phyloP scores from a whole-genome alignment of 2,113 vertebrate genomes.

The Poeciliopsis occidentalis region DNA sequence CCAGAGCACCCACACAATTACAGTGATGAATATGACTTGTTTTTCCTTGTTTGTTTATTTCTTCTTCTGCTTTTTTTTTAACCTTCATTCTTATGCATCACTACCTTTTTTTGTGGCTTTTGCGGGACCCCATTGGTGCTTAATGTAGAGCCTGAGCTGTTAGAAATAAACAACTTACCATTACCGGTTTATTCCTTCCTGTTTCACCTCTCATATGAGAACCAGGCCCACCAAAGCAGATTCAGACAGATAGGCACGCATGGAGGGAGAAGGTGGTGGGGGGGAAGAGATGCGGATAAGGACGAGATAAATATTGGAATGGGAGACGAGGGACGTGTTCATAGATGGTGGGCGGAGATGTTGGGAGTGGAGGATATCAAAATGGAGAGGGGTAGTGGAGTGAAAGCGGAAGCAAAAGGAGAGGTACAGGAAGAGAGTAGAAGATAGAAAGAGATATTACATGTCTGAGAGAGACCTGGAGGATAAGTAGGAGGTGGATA shows the following conservation, averaged over 20 bases:
- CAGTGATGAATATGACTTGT: conserved; percentile 99
- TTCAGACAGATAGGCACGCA: conserved; percentile 60
- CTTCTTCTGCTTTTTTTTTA: conserved; percentile 9
- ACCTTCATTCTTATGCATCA: conserved; percentile 58
- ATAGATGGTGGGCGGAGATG: conserved; percentile 68
- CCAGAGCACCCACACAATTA: conserved; percentile 98
- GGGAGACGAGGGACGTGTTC: conserved; percentile 60
- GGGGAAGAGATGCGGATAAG: conserved; percentile 62
- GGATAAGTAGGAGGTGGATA: conserved; percentile 55
- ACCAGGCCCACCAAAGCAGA: conserved; percentile 56
- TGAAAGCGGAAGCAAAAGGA: conserved; percentile 60
- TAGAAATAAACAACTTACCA: conserved; percentile 66
- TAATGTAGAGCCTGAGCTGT: conserved; percentile 84
- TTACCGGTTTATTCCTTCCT: conserved; percentile 53
- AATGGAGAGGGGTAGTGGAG: conserved; percentile 59
- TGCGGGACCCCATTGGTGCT: conserved; percentile 78
- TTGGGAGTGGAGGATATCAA: conserved; percentile 56
- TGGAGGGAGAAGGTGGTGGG: conserved; percentile 41
- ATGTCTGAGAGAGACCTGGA: conserved; percentile 38
- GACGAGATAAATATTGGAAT: conserved; percentile 70
- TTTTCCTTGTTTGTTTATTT: conserved; percentile 87
- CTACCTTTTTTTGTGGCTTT: conserved; percentile 44
- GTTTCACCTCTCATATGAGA: conserved; percentile 45
- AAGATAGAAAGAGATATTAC: conserved; percentile 61
- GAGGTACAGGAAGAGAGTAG: conserved; percentile 66